Percentiles rank a stretch among this genome's conserved stretches.
Evolutionary conservation across 2,797 vertebrate species (phyloP).

Genomic region (Acrocephalus scirpaceus): DNA sequence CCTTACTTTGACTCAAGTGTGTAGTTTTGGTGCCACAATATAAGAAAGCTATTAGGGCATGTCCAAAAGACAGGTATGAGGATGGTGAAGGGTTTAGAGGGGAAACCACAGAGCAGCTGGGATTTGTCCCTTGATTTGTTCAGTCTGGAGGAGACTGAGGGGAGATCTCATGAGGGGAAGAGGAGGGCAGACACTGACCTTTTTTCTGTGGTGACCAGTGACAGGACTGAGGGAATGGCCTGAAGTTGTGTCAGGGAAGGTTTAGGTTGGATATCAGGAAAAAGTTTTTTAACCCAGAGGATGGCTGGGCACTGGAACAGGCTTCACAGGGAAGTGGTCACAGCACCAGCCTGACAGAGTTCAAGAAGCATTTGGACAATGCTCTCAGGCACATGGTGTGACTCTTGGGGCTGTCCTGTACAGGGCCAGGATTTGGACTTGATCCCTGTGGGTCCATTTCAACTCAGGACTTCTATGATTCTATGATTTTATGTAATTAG

Average conservation of each 20-base stretch:
- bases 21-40: background rate
- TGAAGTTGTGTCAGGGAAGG: background rate
- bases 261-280: background rate
- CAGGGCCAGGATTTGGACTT: background rate
- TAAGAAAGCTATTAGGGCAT: background rate
- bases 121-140: background rate
- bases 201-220: background rate
- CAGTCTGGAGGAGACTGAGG: background rate
- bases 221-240: fast-evolving
- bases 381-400: background rate
- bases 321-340: background rate
- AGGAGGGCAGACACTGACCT: background rate
- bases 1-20: background rate
- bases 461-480: background rate
- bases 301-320: background rate
- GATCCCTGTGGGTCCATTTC: background rate
- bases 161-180: background rate
- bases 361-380: background rate
- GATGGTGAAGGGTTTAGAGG: background rate
- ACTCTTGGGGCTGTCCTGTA: fast-evolving
- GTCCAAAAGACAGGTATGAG: background rate
- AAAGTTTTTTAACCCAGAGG: background rate
- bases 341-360: background rate
- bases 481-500: background rate
- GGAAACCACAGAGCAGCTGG: background rate